These are phyloP conservation scores for Cephalotes varians DNA, from an alignment of 2,888 invertebrate species.

Conservation along the genomic window DNA sequence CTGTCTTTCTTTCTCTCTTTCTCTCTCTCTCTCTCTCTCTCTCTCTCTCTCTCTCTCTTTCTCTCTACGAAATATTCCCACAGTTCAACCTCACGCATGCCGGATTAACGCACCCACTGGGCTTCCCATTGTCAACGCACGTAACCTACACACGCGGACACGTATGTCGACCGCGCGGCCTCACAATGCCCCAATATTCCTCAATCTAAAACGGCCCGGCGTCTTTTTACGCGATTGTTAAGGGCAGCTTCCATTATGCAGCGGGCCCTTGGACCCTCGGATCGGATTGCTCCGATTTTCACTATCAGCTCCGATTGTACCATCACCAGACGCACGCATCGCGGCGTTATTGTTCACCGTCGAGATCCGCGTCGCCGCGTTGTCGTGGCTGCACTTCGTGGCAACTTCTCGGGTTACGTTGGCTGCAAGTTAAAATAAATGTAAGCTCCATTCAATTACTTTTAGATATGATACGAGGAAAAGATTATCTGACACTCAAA, in stretches of 20 bases:
- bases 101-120: conserved; percentile 79
- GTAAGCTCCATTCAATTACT: conserved; percentile 4
- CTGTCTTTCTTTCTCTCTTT: conserved; percentile 50
- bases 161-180: conserved; percentile 48
- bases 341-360: conserved; percentile 47
- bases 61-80: conserved; percentile 77
- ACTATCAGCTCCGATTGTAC: conserved; percentile 66
- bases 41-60: conserved; percentile 58
- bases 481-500: conserved; percentile 51
- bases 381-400: conserved; percentile 1
- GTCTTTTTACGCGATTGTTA: conserved; percentile 80
- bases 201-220: conserved; percentile 78
- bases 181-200: conserved; percentile 80
- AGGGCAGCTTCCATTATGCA: conserved; percentile 75
- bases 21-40: conserved; percentile 59
- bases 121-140: conserved; percentile 80
- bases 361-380: conserved; percentile 3
- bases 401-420: not conserved
- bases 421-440: conserved; percentile 10
- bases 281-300: conserved; percentile 79
- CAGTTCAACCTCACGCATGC: conserved; percentile 72
- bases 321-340: conserved; percentile 48
- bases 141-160: conserved; percentile 58
- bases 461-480: conserved; percentile 22
- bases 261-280: conserved; percentile 73